Percentiles rank a stretch among this genome's conserved stretches.
These are phyloP conservation scores for Athene noctua DNA, from an alignment of 2,113 vertebrate genomes.

Conservation along the genomic window DNA sequence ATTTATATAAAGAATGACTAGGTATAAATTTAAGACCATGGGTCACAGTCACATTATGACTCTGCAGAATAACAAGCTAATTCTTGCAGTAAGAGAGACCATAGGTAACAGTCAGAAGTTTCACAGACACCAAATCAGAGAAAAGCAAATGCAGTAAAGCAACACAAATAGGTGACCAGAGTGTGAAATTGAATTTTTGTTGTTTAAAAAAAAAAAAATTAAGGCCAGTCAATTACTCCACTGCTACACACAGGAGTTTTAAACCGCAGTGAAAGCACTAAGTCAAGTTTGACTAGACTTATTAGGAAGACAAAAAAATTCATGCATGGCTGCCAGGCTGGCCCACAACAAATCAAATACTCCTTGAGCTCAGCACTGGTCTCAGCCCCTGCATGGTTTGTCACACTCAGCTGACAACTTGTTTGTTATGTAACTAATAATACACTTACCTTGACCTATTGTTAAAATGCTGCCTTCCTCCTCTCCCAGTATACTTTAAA, in stretches of 20 bases:
- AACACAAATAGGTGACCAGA: not conserved
- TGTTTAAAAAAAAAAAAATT: not conserved
- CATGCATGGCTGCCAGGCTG: not conserved
- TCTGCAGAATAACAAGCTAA: not conserved
- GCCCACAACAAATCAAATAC: not conserved
- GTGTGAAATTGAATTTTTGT: not conserved
- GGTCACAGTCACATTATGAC: conserved; percentile 32
- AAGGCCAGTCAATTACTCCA: not conserved
- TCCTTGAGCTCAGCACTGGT: not conserved
- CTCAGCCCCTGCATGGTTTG: not conserved
- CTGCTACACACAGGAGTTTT: not conserved
- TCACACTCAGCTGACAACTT: not conserved
- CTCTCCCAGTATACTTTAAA: not conserved
- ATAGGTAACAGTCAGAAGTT: not conserved
- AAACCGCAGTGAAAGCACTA: not conserved
- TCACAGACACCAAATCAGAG: not conserved
- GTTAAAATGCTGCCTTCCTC: not conserved
- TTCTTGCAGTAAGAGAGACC: not conserved
- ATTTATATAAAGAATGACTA: conserved; percentile 27
- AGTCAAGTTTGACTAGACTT: not conserved
- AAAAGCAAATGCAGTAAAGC: not conserved
- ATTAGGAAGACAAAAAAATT: not conserved
- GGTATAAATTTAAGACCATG: not conserved
- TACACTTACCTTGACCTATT: conserved; percentile 20
- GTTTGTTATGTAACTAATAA: conserved; percentile 36